Percentiles rank a stretch among this genome's conserved stretches.
Evolutionary conservation across 2,888 invertebrate genomes (phyloP).

Genomic region (Torymus aiolomorphi): DNA sequence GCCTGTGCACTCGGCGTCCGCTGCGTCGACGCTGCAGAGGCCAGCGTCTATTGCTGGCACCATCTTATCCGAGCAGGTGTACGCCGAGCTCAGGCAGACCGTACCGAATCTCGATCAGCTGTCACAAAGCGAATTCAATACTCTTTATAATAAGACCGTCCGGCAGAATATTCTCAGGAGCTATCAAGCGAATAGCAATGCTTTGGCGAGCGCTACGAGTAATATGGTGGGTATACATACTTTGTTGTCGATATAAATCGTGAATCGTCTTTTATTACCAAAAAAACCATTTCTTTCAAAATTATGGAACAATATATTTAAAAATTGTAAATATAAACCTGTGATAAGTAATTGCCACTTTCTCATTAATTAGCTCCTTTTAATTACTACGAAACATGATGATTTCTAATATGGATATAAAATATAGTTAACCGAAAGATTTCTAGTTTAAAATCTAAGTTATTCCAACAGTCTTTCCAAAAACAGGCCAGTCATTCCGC

Average conservation of each 20-base stretch:
- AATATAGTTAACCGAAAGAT: too few species aligned
- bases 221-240: slow-evolving; percentile 32
- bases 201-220: slow-evolving; percentile 48
- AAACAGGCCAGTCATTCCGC: slow-evolving; percentile 22
- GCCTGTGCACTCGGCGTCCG: slow-evolving; percentile 26
- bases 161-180: slow-evolving; percentile 73
- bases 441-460: too few species aligned
- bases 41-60: slow-evolving; percentile 60
- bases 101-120: slow-evolving; percentile 73
- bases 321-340: too few species aligned
- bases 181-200: slow-evolving; percentile 66
- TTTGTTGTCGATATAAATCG: background rate
- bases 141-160: slow-evolving; percentile 73
- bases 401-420: too few species aligned
- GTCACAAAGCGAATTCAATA: slow-evolving; percentile 74
- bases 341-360: too few species aligned
- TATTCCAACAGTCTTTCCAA: background rate
- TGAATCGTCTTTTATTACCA: too few species aligned
- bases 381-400: too few species aligned
- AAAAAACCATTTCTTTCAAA: too few species aligned
- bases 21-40: slow-evolving; percentile 48
- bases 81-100: slow-evolving; percentile 72
- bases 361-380: too few species aligned
- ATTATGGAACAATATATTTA: too few species aligned
- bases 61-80: slow-evolving; percentile 71